A percentile compares a stretch with the other conserved stretches of the same genome.
Evolutionary conservation across 2,113 vertebrate species (phyloP).

Genomic region (Hippocampus comes): DNA sequence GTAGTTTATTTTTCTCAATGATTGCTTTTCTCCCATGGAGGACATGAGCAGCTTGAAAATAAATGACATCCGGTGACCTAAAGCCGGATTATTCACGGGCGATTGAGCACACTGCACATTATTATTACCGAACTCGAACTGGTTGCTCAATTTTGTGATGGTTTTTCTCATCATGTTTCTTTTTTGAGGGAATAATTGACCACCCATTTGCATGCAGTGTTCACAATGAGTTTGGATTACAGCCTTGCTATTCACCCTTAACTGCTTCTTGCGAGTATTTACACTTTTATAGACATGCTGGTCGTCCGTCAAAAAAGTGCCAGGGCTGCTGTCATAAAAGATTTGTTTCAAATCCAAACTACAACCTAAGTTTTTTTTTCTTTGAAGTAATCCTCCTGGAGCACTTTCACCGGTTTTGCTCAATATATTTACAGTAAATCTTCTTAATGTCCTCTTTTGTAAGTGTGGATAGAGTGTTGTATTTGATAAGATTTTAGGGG

Average conservation of each 20-base stretch:
- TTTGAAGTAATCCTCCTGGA: too few species aligned
- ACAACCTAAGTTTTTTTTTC: too few species aligned
- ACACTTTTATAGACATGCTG: too few species aligned
- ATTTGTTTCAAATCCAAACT: too few species aligned
- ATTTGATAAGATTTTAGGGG: too few species aligned
- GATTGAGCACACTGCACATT: slow-evolving; percentile 38
- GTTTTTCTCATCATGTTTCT: slow-evolving; percentile 1
- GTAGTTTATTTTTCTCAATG: slow-evolving; percentile 25
- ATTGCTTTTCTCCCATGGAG: slow-evolving; percentile 44
- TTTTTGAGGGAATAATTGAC: background rate
- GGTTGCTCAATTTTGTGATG: slow-evolving; percentile 30
- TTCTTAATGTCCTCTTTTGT: too few species aligned
- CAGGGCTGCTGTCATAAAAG: too few species aligned
- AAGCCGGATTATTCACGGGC: slow-evolving; percentile 61
- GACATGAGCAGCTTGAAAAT: slow-evolving; percentile 42
- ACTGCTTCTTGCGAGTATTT: too few species aligned
- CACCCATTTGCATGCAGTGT: background rate
- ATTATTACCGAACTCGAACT: slow-evolving; percentile 7
- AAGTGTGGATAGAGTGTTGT: too few species aligned
- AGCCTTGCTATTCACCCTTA: background rate
- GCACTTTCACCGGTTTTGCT: too few species aligned
- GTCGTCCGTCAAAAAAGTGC: too few species aligned
- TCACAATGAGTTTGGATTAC: slow-evolving; percentile 50
- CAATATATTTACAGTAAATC: too few species aligned
- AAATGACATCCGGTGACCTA: slow-evolving; percentile 45